Evolutionary conservation across 2,113 vertebrate genomes (phyloP), one percentile per base, ranked within the genome.

Genomic region (Sardina pilchardus): DNA sequence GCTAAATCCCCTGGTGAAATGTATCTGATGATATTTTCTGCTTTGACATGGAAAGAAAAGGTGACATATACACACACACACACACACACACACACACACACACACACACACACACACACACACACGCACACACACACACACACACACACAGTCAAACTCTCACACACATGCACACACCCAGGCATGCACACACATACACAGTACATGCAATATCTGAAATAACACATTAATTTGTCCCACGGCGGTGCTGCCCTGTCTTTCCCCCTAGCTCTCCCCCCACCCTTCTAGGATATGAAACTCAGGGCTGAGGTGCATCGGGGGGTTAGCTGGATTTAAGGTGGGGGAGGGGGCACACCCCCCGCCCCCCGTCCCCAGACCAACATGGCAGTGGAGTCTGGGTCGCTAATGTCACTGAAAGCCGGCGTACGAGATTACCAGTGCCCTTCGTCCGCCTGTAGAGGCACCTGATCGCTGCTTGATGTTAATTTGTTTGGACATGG

Each of bases 401-500:
- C 87, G 84, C 80, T 90, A 88, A 88, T 87, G 85, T 81, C 86
- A 90, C 84, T 85, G 47, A 88, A 87, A 87, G 88, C 89, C 91
- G 83, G 88, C 88, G 93, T 83, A 83, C 90, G 88, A 92, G 92
- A 96, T 94, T 94, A 91, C 90, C 86, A 93, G 91, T 93, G 92
- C 89, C 92, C 92, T 85, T 85, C 45, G 89, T 90, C 87, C 91
- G 92, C 94, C 92, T 92, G 85, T 93, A 86, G 89, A 92, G 63
- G 91, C 94, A 91, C 88, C 90, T 94, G 92, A 90, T 94, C 91
- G 89, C 82, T 19, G 71, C 82, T 93, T 95, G 94, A 96, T 87
- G 84, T 89, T 95, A 93, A 95, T 93, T 89, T 92, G 89, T 94
- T 95, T 94, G 95, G 91, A 95, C 88, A 89, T 84, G 87, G 87